phyloP scores from a whole-genome alignment of 2,888 invertebrate species.

The Chesias legatella region DNA sequence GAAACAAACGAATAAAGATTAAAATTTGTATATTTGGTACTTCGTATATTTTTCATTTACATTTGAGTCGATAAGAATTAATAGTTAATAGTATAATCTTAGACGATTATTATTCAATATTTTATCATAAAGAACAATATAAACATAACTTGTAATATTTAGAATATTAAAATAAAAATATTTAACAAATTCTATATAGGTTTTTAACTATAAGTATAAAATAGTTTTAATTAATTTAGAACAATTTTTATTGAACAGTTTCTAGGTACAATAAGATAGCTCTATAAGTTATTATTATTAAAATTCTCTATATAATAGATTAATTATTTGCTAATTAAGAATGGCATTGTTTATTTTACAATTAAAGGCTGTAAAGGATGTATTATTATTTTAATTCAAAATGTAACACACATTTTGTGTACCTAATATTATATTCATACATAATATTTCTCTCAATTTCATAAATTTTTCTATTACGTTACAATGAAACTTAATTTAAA shows the following conservation, averaged over 20 bases:
- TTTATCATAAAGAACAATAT: slow-evolving; percentile 62
- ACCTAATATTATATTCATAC: too few relatives aligned
- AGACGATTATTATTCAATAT: slow-evolving; percentile 57
- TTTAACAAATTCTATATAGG: slow-evolving; percentile 69
- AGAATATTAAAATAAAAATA: slow-evolving; percentile 58
- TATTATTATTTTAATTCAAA: neutral
- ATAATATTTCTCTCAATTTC: too few relatives aligned
- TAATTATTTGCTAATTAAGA: slow-evolving; percentile 44
- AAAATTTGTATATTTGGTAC: slow-evolving; percentile 81
- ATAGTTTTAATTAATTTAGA: slow-evolving; percentile 55
- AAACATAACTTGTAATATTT: slow-evolving; percentile 56
- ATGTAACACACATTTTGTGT: neutral
- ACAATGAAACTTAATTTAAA: too few relatives aligned
- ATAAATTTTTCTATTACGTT: too few relatives aligned
- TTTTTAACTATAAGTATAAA: slow-evolving; percentile 59
- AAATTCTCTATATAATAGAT: slow-evolving; percentile 52
- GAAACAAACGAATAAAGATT: slow-evolving; percentile 56
- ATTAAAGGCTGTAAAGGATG: neutral
- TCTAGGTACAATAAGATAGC: slow-evolving; percentile 60
- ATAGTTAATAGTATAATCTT: slow-evolving; percentile 68
- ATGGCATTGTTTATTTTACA: slow-evolving; percentile 28
- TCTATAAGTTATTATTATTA: slow-evolving; percentile 50
- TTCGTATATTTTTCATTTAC: slow-evolving; percentile 79
- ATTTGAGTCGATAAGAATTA: slow-evolving; percentile 74
- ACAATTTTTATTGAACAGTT: slow-evolving; percentile 75